phyloP scores from a whole-genome alignment of 2,113 vertebrate species.

The Rhabdornis inornatus region DNA sequence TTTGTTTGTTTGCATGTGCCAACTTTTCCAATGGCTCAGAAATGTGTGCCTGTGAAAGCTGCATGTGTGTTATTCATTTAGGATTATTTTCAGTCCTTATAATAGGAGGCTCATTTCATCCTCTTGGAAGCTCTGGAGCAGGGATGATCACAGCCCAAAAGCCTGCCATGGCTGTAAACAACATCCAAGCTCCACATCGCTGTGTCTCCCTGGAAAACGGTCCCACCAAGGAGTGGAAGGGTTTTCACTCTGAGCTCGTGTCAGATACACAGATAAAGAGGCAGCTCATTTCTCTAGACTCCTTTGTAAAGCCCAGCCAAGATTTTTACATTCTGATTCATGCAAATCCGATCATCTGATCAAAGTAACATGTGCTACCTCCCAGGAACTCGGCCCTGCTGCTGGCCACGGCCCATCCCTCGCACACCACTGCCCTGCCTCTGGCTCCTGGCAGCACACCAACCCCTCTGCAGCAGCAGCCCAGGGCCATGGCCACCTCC shows the following conservation, averaged over 20 bases:
- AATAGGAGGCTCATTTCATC: conserved; percentile 47
- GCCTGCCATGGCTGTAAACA: conserved; percentile 40
- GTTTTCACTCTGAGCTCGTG: neutral
- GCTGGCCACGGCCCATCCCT: neutral
- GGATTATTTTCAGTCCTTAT: conserved; percentile 51
- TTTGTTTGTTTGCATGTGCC: conserved; percentile 65
- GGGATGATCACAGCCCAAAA: conserved; percentile 25
- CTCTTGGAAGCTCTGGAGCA: conserved; percentile 31
- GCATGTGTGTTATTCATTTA: conserved; percentile 58
- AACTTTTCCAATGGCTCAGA: conserved; percentile 56
- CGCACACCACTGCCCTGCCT: neutral
- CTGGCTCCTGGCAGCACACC: neutral
- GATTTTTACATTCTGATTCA: conserved; percentile 59
- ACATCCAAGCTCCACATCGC: neutral
- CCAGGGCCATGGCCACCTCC: neutral
- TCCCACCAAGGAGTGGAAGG: neutral
- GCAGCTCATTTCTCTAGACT: conserved; percentile 24
- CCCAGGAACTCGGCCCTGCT: conserved; percentile 32
- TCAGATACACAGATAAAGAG: conserved; percentile 24
- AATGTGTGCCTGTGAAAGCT: conserved; percentile 39
- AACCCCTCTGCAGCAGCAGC: neutral
- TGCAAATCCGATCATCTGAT: conserved; percentile 50
- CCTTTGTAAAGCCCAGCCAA: conserved; percentile 45
- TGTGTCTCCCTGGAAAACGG: neutral
- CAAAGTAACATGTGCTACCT: conserved; percentile 48